Base-by-base conservation (phyloP, 1,140 invertebrate genomes). In the Neotoxoptera formosana region DNA sequence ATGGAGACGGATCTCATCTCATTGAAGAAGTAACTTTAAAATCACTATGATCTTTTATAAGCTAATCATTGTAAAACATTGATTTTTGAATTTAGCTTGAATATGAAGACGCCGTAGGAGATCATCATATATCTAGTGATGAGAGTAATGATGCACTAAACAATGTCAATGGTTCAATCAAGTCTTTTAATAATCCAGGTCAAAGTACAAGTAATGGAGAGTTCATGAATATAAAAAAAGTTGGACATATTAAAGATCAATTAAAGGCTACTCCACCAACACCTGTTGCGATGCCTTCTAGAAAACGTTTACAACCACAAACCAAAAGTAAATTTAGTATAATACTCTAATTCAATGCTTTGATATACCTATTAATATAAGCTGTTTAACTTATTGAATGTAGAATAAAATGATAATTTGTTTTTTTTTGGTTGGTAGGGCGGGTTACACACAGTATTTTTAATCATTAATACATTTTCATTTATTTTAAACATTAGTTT, bases 261-360 rank as follows among this genome's bases (percentile, higher is more conserved):
- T 1, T 14, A 14, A 76, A 53, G 2, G 48, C 45, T 36, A 83
- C 45, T 51, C 23, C 30, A 30, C 30, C 56, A 92, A 2, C 76
- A 83, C 91, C n/a, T 83, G 91, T 93, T 93, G n/a, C 25, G 6
- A 93, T 93, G 91, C 91, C 91, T 53, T 56, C 91, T 53, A 93
- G 91, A 41, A 93, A 93, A 86, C 81, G 91, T 53, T 36, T 93
- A 41, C 34, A 86, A 53, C 81, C 81, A 45, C 81, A 93, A 86
- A 84, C 36, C 0, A 93, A 93, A 25, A 93, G 91, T 93, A 93
- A 86, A 86, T 67, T 67, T n/a, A 67, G 7, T 20, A 34, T 51
- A 51, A 87, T 51, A 51, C n/a, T 48, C 17, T 48, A 17, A n/a
- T 17, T 76, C 7, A n/a, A 17, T 76, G 14, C 60, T 76, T 17